A percentile compares a stretch with the other conserved stretches of the same genome.
phyloP scores from a whole-genome alignment of 1,140 invertebrate species.

The Drusus annulatus region DNA sequence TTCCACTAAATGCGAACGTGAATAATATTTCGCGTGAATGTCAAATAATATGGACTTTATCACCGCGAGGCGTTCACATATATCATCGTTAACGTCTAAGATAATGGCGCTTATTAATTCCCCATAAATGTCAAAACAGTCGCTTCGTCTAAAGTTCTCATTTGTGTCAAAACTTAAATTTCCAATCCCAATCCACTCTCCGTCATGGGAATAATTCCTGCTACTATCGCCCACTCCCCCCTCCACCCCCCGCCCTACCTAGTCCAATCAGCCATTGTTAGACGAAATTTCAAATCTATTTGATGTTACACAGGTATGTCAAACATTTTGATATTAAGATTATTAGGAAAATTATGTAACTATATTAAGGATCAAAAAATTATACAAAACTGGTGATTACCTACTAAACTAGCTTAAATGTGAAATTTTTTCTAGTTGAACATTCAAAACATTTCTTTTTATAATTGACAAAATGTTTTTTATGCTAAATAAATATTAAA shows the following conservation, averaged over 20 bases:
- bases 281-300: conserved; percentile 2
- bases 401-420: too few relatives aligned
- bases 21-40: background rate
- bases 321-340: too few relatives aligned
- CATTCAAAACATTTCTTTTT: too few relatives aligned
- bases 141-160: conserved; percentile 39
- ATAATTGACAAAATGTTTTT: too few relatives aligned
- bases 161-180: conserved; percentile 57
- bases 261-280: conserved; percentile 19
- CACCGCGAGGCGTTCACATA: conserved; percentile 26
- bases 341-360: too few relatives aligned
- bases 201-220: conserved; percentile 51
- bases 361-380: too few relatives aligned
- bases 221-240: too few relatives aligned
- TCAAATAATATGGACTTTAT: conserved; percentile 27
- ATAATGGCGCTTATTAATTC: conserved; percentile 57
- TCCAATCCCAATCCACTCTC: conserved; percentile 51
- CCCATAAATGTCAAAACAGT: conserved; percentile 53
- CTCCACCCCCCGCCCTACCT: background rate
- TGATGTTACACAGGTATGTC: background rate
- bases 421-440: too few relatives aligned
- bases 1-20: too few relatives aligned
- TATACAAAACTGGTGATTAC: too few relatives aligned
- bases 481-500: too few relatives aligned
- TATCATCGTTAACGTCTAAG: conserved; percentile 41